Evolutionary conservation across 1,140 invertebrate species (phyloP).

Genomic region (Cherax quadricarinatus): DNA sequence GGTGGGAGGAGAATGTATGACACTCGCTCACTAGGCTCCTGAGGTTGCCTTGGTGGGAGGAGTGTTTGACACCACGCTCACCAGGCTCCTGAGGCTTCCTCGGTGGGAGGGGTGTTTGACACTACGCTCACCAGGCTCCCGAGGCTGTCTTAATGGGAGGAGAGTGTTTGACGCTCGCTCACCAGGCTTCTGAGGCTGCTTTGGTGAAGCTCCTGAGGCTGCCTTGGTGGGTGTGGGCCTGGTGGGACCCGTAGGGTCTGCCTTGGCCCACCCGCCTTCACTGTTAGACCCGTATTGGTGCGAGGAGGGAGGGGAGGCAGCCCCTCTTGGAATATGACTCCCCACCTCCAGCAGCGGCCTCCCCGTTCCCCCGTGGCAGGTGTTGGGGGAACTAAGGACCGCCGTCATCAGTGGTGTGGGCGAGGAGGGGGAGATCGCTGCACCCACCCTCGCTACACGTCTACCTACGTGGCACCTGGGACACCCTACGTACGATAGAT

Average conservation of each 20-base stretch:
- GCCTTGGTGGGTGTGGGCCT: neutral
- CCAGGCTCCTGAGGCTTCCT: neutral
- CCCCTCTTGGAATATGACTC: conserved; percentile 14
- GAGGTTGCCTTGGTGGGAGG: neutral
- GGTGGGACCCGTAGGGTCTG: conserved; percentile 12
- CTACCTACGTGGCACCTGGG: conserved; percentile 60
- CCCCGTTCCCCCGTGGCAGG: conserved; percentile 17
- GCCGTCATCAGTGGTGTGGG: conserved; percentile 18
- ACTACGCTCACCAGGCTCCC: neutral
- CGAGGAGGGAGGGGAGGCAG: conserved; percentile 47
- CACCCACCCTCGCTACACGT: conserved; percentile 31
- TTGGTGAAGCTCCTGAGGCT: neutral
- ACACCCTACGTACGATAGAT: conserved; percentile 71
- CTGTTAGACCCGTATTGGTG: conserved; percentile 56
- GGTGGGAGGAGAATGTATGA: neutral
- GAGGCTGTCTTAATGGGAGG: neutral
- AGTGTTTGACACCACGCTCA: neutral
- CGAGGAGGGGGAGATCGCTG: neutral
- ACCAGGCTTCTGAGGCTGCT: neutral
- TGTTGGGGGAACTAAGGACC: conserved; percentile 5
- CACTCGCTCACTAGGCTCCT: neutral
- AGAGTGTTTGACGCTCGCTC: neutral
- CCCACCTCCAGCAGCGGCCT: conserved; percentile 31
- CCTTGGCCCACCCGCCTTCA: conserved; percentile 31
- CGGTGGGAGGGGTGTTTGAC: neutral